A percentile compares a stretch with the other conserved stretches of the same genome.
Evolutionary conservation across 2,797 vertebrate genomes (phyloP).

Genomic region (Eutrigla gurnardus): DNA sequence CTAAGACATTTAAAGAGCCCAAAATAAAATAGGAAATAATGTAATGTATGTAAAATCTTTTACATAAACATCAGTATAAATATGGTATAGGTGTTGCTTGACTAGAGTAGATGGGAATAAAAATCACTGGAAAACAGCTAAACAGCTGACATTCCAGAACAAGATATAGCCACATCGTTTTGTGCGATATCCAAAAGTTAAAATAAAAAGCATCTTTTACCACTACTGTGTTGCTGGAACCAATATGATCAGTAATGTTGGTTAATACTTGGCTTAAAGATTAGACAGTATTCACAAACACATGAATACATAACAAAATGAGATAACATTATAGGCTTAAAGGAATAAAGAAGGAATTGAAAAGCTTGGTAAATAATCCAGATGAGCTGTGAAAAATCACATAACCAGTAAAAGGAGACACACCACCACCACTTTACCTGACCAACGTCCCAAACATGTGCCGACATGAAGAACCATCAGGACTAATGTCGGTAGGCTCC

Average conservation of each 20-base stretch:
- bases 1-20: no score
- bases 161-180: neutral
- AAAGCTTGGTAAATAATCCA: neutral
- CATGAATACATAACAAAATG: neutral
- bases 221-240: neutral
- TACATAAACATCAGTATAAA: neutral
- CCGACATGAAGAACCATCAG: slow-evolving; percentile 11
- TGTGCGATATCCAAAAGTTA: neutral
- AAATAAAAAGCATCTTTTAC: neutral
- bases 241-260: neutral
- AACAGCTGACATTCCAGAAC: neutral
- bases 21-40: neutral
- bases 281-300: neutral
- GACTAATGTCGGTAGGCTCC: slow-evolving; percentile 10
- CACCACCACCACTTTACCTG: slow-evolving; percentile 62
- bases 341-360: neutral
- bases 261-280: neutral
- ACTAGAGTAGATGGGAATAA: neutral
- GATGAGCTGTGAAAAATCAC: neutral
- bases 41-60: neutral
- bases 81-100: neutral
- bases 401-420: slow-evolving; percentile 1
- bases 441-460: neutral
- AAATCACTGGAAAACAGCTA: neutral
- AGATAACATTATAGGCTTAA: neutral